phyloP scores from a whole-genome alignment of 2,113 vertebrate species.

The Petrocephalus microphthalmus region DNA sequence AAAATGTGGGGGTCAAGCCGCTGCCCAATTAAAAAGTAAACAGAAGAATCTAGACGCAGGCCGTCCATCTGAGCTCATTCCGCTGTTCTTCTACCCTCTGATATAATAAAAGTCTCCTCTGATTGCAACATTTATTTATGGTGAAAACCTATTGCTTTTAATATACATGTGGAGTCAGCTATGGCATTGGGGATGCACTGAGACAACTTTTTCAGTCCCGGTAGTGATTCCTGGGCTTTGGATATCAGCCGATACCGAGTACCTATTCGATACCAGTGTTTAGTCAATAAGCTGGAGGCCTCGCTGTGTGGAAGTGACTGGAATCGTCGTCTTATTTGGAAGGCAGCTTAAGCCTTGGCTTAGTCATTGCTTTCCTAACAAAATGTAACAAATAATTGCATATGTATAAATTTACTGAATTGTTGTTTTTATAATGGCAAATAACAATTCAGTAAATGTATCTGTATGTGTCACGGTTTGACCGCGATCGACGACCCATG shows the following conservation, averaged over 20 bases:
- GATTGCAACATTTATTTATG: background rate
- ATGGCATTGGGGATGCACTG: background rate
- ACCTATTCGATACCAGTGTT: background rate
- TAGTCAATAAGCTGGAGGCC: too few relatives aligned
- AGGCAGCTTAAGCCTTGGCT: too few relatives aligned
- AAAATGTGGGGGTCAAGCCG: background rate
- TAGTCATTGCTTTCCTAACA: too few relatives aligned
- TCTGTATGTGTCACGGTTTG: too few relatives aligned
- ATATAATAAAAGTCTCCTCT: background rate
- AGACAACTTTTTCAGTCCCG: too few relatives aligned
- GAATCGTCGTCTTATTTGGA: too few relatives aligned
- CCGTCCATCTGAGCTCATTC: background rate
- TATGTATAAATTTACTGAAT: too few relatives aligned
- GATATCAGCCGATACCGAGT: background rate
- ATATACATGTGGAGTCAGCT: background rate
- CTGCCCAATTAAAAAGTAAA: background rate
- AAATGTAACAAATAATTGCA: too few relatives aligned
- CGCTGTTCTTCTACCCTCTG: background rate
- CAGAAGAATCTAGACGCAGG: background rate
- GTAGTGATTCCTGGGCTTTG: background rate
- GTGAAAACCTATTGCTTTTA: background rate
- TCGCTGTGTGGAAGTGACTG: too few relatives aligned
- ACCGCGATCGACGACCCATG: too few relatives aligned
- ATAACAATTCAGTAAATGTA: too few relatives aligned
- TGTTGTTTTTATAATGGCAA: too few relatives aligned